phyloP scores from a whole-genome alignment of 2,888 invertebrate species.

The Temnothorax ravouxi region DNA sequence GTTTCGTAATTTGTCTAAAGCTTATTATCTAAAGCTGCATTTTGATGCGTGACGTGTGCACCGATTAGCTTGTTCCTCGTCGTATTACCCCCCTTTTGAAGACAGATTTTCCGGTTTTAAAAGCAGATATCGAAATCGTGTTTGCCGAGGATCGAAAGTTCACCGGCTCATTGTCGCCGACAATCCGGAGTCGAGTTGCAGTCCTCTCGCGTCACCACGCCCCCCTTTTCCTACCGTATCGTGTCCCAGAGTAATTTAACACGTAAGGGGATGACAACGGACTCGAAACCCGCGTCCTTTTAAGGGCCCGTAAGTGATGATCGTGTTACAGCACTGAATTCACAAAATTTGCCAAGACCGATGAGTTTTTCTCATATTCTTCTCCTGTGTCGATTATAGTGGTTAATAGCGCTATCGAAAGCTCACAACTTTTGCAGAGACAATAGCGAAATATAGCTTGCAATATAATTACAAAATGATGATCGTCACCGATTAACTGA shows the following conservation, averaged over 20 bases:
- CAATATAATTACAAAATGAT: not conserved
- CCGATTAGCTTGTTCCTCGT: slow-evolving; percentile 64
- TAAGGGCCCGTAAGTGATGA: slow-evolving; percentile 78
- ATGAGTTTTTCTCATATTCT: slow-evolving; percentile 38
- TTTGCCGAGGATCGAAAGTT: slow-evolving; percentile 83
- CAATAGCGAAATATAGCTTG: not conserved
- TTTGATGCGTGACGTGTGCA: slow-evolving; percentile 20
- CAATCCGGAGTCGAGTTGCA: slow-evolving; percentile 84
- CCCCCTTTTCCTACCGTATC: slow-evolving; percentile 48
- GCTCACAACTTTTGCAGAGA: not conserved
- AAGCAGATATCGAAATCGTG: slow-evolving; percentile 72
- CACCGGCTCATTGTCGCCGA: slow-evolving; percentile 82
- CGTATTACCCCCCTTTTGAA: slow-evolving; percentile 30
- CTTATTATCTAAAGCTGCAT: slow-evolving; percentile 52
- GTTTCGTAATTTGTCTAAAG: slow-evolving; percentile 38
- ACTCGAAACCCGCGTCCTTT: slow-evolving; percentile 78
- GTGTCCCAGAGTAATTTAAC: slow-evolving; percentile 83
- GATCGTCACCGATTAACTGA: not conserved
- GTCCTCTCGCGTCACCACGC: slow-evolving; percentile 70
- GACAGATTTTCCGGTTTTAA: slow-evolving; percentile 50
- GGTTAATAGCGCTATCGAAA: not conserved
- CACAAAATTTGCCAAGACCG: slow-evolving; percentile 59
- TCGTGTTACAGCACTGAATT: slow-evolving; percentile 81
- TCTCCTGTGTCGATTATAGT: slow-evolving; percentile 31
- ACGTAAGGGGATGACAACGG: slow-evolving; percentile 83